These are phyloP conservation scores for Zophobas morio DNA, from an alignment of 1,140 invertebrate species.

Conservation along the genomic window DNA sequence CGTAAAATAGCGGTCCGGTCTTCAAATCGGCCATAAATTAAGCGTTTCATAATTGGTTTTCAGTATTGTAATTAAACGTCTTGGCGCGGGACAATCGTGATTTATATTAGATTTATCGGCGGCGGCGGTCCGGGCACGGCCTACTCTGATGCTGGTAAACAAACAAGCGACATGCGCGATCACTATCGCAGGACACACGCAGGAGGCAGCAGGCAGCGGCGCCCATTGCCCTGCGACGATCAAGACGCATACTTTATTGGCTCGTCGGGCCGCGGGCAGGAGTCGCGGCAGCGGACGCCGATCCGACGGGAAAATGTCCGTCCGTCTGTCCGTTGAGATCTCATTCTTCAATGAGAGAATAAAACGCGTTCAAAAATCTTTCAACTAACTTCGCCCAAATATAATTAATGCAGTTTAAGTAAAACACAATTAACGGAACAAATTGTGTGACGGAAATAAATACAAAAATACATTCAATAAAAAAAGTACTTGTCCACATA, in stretches of 20 bases:
- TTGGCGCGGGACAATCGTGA: conserved; percentile 50
- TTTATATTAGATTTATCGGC: conserved; percentile 54
- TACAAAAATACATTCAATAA: too few species aligned
- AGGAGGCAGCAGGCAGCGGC: conserved; percentile 33
- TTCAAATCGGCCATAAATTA: conserved; percentile 58
- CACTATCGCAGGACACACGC: conserved; percentile 54
- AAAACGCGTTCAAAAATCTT: too few species aligned
- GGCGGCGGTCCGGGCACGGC: conserved; percentile 37
- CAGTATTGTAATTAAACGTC: conserved; percentile 62
- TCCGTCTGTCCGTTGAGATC: too few species aligned
- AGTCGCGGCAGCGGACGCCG: neutral
- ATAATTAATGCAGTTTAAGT: too few species aligned
- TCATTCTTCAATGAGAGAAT: too few species aligned
- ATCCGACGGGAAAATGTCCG: neutral
- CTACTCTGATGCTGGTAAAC: conserved; percentile 51
- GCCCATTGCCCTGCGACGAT: conserved; percentile 44
- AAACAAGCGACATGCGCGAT: conserved; percentile 60
- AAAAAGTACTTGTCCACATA: too few species aligned
- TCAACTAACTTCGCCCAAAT: too few species aligned
- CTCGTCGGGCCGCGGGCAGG: conserved; percentile 20
- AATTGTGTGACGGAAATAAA: too few species aligned
- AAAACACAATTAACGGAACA: too few species aligned
- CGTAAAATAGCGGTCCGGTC: conserved; percentile 38
- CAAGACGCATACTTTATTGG: conserved; percentile 38
- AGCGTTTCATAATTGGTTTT: conserved; percentile 61